Evolutionary conservation across 1,140 invertebrate genomes (phyloP).

Genomic region (Meteorus sp.): DNA sequence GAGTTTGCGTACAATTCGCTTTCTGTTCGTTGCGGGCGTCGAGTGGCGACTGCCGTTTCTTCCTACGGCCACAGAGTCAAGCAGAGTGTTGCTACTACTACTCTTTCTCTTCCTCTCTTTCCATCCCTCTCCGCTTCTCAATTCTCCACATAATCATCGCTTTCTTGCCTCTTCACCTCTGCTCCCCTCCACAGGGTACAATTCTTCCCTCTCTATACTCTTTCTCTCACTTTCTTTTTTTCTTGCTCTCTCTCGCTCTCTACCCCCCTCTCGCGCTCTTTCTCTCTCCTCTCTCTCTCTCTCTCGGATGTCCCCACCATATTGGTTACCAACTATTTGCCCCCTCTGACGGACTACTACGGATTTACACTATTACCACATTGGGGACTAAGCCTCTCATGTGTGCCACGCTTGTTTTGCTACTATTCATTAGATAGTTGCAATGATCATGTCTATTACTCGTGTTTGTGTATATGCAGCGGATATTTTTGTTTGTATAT

Average conservation of each 20-base stretch:
- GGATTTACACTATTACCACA: conserved; percentile 1
- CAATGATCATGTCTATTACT: too few species aligned
- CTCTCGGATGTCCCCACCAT: too few species aligned
- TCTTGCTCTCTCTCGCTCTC: conserved; percentile 11
- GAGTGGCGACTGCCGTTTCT: conserved; percentile 56
- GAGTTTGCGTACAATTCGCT: conserved; percentile 35
- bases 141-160: too few species aligned
- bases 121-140: conserved; percentile 22
- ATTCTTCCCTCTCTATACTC: conserved; percentile 46
- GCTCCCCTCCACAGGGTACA: too few species aligned
- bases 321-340: too few species aligned
- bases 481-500: too few species aligned
- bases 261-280: not conserved
- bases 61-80: conserved; percentile 35
- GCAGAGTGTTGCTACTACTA: conserved; percentile 16
- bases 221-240: conserved; percentile 27
- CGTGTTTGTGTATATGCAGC: too few species aligned
- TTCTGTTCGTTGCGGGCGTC: conserved; percentile 51
- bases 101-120: conserved; percentile 21
- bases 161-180: too few species aligned
- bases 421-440: not conserved
- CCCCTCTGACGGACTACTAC: not conserved
- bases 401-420: not conserved
- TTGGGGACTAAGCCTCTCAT: not conserved
- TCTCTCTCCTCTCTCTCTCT: not conserved